Base-by-base conservation (phyloP, 2,113 vertebrate genomes). In the Python bivittatus region DNA sequence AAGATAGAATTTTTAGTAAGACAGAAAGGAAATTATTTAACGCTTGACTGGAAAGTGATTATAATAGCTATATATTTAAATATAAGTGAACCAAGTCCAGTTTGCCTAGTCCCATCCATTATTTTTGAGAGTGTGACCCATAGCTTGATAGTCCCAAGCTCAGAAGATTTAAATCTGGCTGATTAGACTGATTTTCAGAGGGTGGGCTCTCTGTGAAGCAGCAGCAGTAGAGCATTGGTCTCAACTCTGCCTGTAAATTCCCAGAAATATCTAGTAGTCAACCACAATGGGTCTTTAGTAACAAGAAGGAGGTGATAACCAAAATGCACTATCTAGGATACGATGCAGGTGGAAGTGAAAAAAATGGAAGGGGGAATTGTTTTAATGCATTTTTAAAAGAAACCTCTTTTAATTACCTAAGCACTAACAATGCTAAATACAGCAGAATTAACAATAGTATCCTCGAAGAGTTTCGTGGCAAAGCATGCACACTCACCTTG, bases 291-390 rank as follows among this genome's bases (percentile, higher is more conserved):
- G 13, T 68, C n/a, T n/a, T 33, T 72, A n/a, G 13, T 72, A 72
- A 33, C 48, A 48, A 4, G 48, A 6, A 48, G 48, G 48, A n/a
- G 27, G 61, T 13, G 15, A n/a, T 68, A 85, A 29, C 25, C 12
- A 85, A 44, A 85, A 44, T 42, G 6, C n/a, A 64, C 6, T 64
- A 22, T 0, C 3, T 12, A 88, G 54, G 48, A 88, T 0, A 0
- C 2, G 6, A 27, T 8, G 72, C 58, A 58, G 17, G n/a, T 5
- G 48, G 23, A 84, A 91, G 17, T 56, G 4, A 92, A 27, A 0
- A 48, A 0, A 0, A 8, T 92, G 22, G 88, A 42, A 90, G 23
- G n/a, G 0, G 4, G 11, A 84, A n/a, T 12, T 3, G n/a, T 84
- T 27, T 38, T 17, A 90, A 68, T 13, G 87, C 52, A 86, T 84